phyloP scores from a whole-genome alignment of 1,140 invertebrate species.

The Drosophila rufa region DNA sequence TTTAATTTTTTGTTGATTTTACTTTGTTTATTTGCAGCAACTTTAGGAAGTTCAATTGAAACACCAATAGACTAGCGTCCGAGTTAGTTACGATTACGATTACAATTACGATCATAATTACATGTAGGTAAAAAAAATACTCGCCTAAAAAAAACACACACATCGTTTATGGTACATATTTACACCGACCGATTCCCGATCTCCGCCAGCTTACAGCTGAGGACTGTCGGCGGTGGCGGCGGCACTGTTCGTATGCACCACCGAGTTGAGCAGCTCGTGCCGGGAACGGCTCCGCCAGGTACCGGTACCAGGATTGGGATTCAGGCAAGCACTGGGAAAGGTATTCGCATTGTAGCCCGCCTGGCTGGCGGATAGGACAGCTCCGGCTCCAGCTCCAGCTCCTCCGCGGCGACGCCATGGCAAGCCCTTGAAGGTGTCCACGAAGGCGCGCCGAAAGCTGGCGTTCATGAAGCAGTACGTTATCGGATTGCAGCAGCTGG shows the following conservation, averaged over 20 bases:
- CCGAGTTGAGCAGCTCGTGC: conserved; percentile 59
- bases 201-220: conserved; percentile 34
- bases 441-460: conserved; percentile 91
- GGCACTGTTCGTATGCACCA: conserved; percentile 57
- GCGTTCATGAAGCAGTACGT: conserved; percentile 98
- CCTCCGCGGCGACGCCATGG: conserved; percentile 48
- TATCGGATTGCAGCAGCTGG: conserved; percentile 96
- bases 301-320: conserved; percentile 38
- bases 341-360: conserved; percentile 31
- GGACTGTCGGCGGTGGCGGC: conserved; percentile 52
- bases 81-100: conserved; percentile 32
- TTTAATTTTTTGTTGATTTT: conserved; percentile 10
- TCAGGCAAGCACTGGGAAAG: conserved; percentile 19
- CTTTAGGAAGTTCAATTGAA: conserved; percentile 68
- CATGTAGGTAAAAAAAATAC: conserved; percentile 49
- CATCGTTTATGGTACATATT: conserved; percentile 15
- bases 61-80: conserved; percentile 51
- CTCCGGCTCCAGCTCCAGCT: background rate
- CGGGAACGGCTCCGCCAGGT: conserved; percentile 64
- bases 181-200: conserved; percentile 9
- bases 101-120: conserved; percentile 28
- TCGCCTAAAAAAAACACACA: conserved; percentile 13
- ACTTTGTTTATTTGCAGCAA: conserved; percentile 54
- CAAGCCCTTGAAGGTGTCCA: conserved; percentile 85
- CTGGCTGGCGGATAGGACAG: conserved; percentile 55